phyloP scores from a whole-genome alignment of 2,797 vertebrate genomes.

The Gadopsis marmoratus region DNA sequence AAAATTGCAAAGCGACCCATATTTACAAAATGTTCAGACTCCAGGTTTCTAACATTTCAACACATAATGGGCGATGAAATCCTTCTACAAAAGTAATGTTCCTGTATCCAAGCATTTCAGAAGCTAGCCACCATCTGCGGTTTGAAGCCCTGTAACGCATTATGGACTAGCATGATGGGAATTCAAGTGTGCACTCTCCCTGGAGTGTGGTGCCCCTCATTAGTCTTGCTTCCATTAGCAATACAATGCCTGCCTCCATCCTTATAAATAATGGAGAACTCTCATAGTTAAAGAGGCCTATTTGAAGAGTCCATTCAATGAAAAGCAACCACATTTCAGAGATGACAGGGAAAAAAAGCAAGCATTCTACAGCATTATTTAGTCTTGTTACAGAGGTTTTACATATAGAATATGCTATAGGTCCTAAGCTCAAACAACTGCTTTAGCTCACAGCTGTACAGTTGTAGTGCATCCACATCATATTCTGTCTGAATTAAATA shows the following conservation, averaged over 20 bases:
- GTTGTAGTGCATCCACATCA: background rate
- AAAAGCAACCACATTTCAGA: slow-evolving; percentile 30
- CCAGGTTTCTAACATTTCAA: background rate
- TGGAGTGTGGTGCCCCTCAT: slow-evolving; percentile 34
- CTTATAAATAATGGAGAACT: slow-evolving; percentile 39
- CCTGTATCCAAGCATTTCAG: slow-evolving; percentile 17
- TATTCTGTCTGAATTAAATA: slow-evolving; percentile 4
- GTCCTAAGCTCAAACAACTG: background rate
- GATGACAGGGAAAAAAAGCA: slow-evolving; percentile 6
- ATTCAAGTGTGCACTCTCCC: slow-evolving; percentile 52
- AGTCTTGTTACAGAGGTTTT: slow-evolving; percentile 1
- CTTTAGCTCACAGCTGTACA: background rate
- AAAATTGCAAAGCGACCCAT: background rate
- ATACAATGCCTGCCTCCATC: slow-evolving; percentile 32
- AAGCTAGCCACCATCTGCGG: background rate
- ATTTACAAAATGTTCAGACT: background rate
- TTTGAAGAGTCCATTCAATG: slow-evolving; percentile 16
- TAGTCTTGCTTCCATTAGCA: slow-evolving; percentile 48
- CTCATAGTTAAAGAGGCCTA: slow-evolving; percentile 23
- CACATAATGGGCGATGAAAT: no score
- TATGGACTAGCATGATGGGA: slow-evolving; percentile 42
- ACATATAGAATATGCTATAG: background rate
- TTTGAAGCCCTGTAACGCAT: slow-evolving; percentile 35
- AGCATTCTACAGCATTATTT: background rate
- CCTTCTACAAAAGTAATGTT: background rate